Conservation (phyloP, 2,113 vertebrate genomes). For the Cyrtonyx montezumae region DNA sequence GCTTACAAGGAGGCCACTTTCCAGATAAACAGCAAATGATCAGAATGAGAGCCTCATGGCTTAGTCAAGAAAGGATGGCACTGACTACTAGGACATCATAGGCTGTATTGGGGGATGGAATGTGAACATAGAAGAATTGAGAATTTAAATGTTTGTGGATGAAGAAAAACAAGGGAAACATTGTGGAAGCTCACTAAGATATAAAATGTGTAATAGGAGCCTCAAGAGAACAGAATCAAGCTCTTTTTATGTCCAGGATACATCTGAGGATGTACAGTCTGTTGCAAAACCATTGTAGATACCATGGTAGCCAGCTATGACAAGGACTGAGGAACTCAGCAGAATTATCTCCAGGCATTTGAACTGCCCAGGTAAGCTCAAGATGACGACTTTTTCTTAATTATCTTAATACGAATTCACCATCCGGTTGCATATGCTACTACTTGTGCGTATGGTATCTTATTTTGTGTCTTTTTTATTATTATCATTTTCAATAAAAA, state of each 20-base stretch:
- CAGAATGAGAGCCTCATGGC: background rate
- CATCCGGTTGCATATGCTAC: background rate
- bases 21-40: background rate
- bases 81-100: background rate
- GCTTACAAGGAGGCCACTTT: background rate
- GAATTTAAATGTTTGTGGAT: background rate
- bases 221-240: background rate
- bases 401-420: background rate
- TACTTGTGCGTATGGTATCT: background rate
- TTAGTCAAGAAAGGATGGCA: background rate
- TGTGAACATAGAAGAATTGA: background rate
- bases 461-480: background rate
- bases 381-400: background rate
- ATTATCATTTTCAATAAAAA: background rate
- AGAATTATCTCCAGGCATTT: background rate
- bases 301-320: fast-evolving
- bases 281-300: background rate
- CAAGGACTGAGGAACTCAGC: background rate
- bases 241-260: background rate
- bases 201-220: background rate
- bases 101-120: background rate
- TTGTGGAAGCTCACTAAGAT: background rate
- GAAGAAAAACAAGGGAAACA: background rate
- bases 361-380: background rate
- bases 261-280: background rate